Evolutionary conservation across 2,797 vertebrate species (phyloP).

Genomic region (Sebastes hubbsi): DNA sequence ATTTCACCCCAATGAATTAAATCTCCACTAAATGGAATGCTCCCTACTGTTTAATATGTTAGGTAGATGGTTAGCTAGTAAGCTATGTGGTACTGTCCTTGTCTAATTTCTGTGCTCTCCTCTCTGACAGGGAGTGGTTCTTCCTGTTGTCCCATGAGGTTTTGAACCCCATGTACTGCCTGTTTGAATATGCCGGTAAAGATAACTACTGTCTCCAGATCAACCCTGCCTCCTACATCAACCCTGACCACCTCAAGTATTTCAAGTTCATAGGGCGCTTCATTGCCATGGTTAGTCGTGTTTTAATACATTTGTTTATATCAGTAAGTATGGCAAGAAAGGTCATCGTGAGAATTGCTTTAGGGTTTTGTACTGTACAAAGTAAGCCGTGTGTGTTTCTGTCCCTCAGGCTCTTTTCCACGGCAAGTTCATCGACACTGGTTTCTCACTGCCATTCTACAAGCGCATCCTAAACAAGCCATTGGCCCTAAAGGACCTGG

Average conservation of each 20-base stretch:
- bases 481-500: constrained; percentile 94
- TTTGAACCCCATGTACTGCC: constrained; percentile 99
- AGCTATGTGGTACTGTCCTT: background rate
- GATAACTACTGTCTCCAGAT: constrained; percentile 99
- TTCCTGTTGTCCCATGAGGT: constrained; percentile 98
- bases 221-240: constrained; percentile 98
- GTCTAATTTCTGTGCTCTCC: background rate
- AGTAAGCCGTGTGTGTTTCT: background rate
- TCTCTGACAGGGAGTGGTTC: constrained; percentile 93
- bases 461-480: constrained; percentile 97
- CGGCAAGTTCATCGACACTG: constrained; percentile 98
- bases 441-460: constrained; percentile 98
- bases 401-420: constrained; percentile 92
- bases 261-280: constrained; percentile 98
- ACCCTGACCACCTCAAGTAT: constrained; percentile 98
- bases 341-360: background rate
- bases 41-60: background rate
- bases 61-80: background rate
- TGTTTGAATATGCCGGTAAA: constrained; percentile 99
- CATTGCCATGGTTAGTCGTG: constrained; percentile 91
- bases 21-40: background rate
- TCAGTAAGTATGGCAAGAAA: background rate
- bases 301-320: background rate
- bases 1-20: background rate
- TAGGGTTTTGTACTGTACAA: background rate